Evolutionary conservation across 2,797 vertebrate genomes (phyloP).

Genomic region (Scleropages formosus): DNA sequence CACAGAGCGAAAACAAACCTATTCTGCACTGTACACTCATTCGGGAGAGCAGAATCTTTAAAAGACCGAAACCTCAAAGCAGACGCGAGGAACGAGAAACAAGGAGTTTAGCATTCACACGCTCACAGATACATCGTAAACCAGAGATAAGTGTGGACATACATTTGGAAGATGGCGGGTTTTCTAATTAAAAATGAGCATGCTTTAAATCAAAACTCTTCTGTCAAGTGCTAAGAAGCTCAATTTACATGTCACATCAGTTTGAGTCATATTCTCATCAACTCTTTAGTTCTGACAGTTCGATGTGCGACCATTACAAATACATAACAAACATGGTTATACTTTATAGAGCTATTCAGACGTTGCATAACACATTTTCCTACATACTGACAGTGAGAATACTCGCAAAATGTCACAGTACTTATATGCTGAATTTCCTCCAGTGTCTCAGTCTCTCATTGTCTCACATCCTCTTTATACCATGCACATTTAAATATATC

Average conservation of each 20-base stretch:
- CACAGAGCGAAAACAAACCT: not conserved
- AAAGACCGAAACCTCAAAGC: too few species aligned
- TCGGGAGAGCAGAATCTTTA: too few species aligned
- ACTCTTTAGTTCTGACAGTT: not conserved
- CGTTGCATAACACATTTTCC: conserved; percentile 51
- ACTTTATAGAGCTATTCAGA: not conserved
- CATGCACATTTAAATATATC: conserved; percentile 47
- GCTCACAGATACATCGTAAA: too few species aligned
- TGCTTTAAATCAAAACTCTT: too few species aligned
- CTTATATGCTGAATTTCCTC: conserved; percentile 49
- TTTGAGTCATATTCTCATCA: not conserved
- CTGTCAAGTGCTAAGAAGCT: too few species aligned
- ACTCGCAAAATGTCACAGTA: conserved; percentile 49
- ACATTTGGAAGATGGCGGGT: too few species aligned
- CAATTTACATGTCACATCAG: too few species aligned
- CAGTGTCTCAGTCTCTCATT: conserved; percentile 37
- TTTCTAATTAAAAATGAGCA: too few species aligned
- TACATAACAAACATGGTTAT: not conserved
- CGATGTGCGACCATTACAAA: not conserved
- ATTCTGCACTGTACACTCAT: not conserved
- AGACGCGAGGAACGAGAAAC: too few species aligned
- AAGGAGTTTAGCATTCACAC: too few species aligned
- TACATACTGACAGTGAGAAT: conserved; percentile 59
- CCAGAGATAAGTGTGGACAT: too few species aligned
- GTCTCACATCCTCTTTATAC: conserved; percentile 46